Conservation (phyloP, 2,113 vertebrate genomes). For the Plestiodon gilberti region DNA sequence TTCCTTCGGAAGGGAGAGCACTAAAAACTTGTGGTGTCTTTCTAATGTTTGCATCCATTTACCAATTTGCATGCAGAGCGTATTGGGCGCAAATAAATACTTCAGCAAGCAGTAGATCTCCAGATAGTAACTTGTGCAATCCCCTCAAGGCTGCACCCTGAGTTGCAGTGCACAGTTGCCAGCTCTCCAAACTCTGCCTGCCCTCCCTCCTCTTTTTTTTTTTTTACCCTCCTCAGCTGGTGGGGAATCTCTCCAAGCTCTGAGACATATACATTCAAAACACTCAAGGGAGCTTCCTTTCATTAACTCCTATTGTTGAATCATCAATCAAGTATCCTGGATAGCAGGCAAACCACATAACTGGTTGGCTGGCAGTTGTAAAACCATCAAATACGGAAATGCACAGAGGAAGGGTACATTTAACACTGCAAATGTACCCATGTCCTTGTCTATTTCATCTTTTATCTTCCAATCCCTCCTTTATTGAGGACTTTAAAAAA, state of each 20-base stretch:
- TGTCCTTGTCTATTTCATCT: background rate
- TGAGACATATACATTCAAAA: no score
- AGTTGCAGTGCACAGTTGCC: background rate
- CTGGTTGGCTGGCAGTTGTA: background rate
- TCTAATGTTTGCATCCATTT: background rate
- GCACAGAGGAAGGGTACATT: background rate
- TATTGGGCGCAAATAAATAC: background rate
- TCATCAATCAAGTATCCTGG: background rate
- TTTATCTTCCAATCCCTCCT: background rate
- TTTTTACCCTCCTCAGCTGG: background rate
- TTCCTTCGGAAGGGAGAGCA: background rate
- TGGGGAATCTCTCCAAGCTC: no score
- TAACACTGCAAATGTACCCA: background rate
- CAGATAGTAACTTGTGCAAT: background rate
- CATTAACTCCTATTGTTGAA: background rate
- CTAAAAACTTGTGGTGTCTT: background rate
- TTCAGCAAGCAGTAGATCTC: background rate
- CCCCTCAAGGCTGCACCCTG: background rate
- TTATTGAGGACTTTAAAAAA: background rate
- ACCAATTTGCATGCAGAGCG: background rate
- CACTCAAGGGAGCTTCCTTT: background rate
- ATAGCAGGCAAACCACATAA: background rate
- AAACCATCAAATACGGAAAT: no score
- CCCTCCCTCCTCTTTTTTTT: no score
- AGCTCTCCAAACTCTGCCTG: background rate